phyloP scores from a whole-genome alignment of 2,113 vertebrate species.

The Tupaia tana region DNA sequence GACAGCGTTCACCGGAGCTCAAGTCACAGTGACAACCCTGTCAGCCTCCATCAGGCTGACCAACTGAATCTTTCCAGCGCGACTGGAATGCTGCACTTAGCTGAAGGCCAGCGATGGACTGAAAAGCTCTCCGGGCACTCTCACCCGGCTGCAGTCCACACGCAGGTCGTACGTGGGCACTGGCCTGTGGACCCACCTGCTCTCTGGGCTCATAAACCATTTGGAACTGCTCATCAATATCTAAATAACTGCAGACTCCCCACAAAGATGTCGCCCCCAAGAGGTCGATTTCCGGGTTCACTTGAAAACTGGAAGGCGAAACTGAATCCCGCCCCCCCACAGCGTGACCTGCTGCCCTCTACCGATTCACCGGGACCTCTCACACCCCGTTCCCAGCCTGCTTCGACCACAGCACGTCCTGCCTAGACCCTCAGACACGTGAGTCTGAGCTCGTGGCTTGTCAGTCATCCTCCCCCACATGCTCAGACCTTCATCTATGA shows the following conservation, averaged over 20 bases:
- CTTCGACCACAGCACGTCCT: fast-evolving
- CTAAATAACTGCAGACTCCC: neutral
- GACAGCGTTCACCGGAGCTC: fast-evolving
- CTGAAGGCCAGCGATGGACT: too few relatives aligned
- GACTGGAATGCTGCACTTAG: neutral
- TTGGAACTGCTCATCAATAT: neutral
- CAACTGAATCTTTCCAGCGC: neutral
- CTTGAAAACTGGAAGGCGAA: neutral
- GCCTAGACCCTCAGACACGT: fast-evolving
- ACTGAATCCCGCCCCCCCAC: fast-evolving
- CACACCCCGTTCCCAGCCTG: fast-evolving
- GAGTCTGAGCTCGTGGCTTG: too few relatives aligned
- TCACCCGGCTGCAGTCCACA: too few relatives aligned
- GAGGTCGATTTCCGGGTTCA: neutral
- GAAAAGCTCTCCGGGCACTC: neutral
- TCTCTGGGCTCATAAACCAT: neutral
- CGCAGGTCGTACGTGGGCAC: too few relatives aligned
- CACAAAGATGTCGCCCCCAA: neutral
- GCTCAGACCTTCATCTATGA: neutral
- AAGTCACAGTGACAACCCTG: fast-evolving
- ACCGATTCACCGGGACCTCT: neutral
- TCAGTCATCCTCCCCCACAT: too few relatives aligned
- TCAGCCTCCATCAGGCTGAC: neutral
- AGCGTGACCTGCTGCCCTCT: neutral
- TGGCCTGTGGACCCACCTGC: too few relatives aligned